Percentiles rank a stretch among this genome's conserved stretches.
phyloP scores from a whole-genome alignment of 1,140 invertebrate species.

The Drosophila truncata region DNA sequence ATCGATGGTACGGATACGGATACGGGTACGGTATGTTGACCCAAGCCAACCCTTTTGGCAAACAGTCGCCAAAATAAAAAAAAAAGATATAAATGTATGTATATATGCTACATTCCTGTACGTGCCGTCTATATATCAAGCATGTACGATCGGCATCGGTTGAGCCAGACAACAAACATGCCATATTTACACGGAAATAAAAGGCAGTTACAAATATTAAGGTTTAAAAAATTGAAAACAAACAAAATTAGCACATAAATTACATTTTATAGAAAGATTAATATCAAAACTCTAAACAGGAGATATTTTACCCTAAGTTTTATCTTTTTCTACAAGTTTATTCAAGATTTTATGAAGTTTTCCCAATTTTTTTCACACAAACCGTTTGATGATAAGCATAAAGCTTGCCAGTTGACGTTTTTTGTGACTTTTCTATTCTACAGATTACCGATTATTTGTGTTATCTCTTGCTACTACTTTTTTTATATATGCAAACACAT shows the following conservation, averaged over 20 bases:
- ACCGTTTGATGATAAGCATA: neutral
- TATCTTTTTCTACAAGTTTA: neutral
- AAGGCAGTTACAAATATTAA: neutral
- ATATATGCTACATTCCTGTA: conserved; percentile 19
- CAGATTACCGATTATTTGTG: neutral
- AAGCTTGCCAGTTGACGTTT: neutral
- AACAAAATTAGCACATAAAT: neutral
- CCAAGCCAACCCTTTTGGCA: conserved; percentile 56
- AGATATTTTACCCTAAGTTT: too few relatives aligned
- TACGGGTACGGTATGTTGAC: conserved; percentile 37
- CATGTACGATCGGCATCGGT: conserved; percentile 49
- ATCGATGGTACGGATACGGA: conserved; percentile 10
- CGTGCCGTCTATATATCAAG: conserved; percentile 46
- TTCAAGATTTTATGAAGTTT: neutral
- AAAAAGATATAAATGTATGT: conserved; percentile 1
- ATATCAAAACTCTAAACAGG: too few relatives aligned
- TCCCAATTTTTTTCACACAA: neutral
- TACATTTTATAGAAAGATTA: neutral
- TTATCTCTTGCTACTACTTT: neutral
- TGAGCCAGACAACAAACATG: neutral
- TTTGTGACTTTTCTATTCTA: neutral
- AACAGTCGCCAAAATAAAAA: conserved; percentile 30
- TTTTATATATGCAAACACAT: neutral
- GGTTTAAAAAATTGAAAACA: neutral
- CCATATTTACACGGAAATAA: conserved; percentile 3